These are phyloP conservation scores for Deilephila porcellus DNA, from an alignment of 2,888 invertebrate species.

Conservation along the genomic window DNA sequence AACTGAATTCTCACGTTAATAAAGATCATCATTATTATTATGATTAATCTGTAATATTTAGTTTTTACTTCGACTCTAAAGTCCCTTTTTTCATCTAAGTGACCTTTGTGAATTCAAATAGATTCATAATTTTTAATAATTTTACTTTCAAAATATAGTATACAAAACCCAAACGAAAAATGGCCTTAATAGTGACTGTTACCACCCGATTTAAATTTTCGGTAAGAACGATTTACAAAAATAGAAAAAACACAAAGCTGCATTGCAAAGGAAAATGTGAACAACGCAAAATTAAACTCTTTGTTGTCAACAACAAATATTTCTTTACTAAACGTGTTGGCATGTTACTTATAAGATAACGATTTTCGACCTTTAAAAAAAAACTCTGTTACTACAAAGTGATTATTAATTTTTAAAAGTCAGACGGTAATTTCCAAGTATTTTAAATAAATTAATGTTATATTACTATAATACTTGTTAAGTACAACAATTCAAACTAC, in stretches of 20 bases:
- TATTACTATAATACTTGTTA: neutral
- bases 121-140: neutral
- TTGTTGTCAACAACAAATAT: constrained; percentile 17
- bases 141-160: too few relatives aligned
- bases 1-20: too few relatives aligned
- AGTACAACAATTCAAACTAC: neutral
- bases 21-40: too few relatives aligned
- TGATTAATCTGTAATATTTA: too few relatives aligned
- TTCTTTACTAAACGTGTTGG: neutral
- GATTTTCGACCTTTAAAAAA: neutral
- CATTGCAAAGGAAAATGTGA: neutral
- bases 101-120: neutral
- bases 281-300: constrained; percentile 5
- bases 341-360: neutral
- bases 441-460: neutral
- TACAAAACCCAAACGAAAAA: too few relatives aligned
- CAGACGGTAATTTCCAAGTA: too few relatives aligned
- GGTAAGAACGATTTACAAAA: neutral
- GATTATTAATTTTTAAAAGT: neutral
- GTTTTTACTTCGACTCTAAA: too few relatives aligned
- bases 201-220: neutral
- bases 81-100: too few relatives aligned
- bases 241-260: neutral
- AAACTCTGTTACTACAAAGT: neutral
- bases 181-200: too few relatives aligned